phyloP scores from a whole-genome alignment of 2,888 invertebrate genomes.

The Lutraria lutraria region DNA sequence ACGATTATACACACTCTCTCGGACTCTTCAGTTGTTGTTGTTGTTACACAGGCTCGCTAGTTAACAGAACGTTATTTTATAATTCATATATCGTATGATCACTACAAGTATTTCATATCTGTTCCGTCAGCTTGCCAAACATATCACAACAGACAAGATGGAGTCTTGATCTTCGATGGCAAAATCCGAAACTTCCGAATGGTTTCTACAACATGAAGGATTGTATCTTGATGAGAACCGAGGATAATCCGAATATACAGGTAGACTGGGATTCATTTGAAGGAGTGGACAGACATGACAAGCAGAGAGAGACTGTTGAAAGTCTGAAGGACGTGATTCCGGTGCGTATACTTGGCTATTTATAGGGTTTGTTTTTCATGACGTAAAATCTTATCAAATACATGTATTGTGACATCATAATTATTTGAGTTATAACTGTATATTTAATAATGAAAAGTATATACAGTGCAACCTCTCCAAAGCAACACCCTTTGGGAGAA shows the following conservation, averaged over 20 bases:
- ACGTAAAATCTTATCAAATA: too few relatives aligned
- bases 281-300: conserved; percentile 61
- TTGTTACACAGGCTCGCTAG: too few relatives aligned
- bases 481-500: too few relatives aligned
- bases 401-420: too few relatives aligned
- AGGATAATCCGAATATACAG: conserved; percentile 75
- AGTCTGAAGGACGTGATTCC: conserved; percentile 66
- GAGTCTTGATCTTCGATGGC: conserved; percentile 85
- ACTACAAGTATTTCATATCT: neutral
- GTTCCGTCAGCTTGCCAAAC: conserved; percentile 77
- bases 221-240: conserved; percentile 78
- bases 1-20: too few relatives aligned
- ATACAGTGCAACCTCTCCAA: too few relatives aligned
- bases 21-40: too few relatives aligned
- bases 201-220: conserved; percentile 83
- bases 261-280: conserved; percentile 81
- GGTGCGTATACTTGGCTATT: conserved; percentile 36
- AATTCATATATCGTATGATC: too few relatives aligned
- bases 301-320: conserved; percentile 62
- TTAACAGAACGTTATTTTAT: too few relatives aligned
- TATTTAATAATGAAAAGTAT: too few relatives aligned
- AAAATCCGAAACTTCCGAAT: conserved; percentile 77
- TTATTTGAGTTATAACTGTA: too few relatives aligned
- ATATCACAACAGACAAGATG: conserved; percentile 80
- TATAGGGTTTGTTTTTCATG: neutral